Conservation (phyloP, 1,140 invertebrate species). For the Ceratoteleas bidentatus region DNA sequence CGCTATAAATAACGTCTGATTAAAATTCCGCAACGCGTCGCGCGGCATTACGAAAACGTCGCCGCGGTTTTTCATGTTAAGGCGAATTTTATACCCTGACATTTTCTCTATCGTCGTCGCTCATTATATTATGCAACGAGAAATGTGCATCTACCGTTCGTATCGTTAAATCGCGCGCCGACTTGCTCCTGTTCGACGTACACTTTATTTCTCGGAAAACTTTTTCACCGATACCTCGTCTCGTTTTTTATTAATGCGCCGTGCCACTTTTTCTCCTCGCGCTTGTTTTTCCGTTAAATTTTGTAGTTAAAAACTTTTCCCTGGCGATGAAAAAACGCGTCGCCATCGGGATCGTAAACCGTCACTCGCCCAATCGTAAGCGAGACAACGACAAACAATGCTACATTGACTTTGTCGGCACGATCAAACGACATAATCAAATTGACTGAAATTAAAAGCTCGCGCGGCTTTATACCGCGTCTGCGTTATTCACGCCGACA, state of each 20-base stretch:
- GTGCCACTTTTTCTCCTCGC: too few species aligned
- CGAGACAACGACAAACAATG: too few species aligned
- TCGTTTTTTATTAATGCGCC: background rate
- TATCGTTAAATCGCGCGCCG: background rate
- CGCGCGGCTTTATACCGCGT: too few species aligned
- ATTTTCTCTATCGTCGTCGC: background rate
- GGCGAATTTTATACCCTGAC: constrained; percentile 1
- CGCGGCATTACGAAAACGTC: background rate
- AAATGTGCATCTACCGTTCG: constrained; percentile 5
- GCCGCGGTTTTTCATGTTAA: constrained; percentile 1
- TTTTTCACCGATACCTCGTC: background rate
- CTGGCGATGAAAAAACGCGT: too few species aligned
- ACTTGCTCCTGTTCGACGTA: too few species aligned
- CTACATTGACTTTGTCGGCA: too few species aligned
- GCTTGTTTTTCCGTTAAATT: too few species aligned
- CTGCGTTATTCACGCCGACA: background rate
- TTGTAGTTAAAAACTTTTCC: too few species aligned
- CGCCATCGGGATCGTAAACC: too few species aligned
- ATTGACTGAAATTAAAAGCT: background rate
- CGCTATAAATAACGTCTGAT: too few species aligned
- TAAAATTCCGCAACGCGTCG: background rate
- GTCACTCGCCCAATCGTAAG: too few species aligned
- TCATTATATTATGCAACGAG: constrained; percentile 7
- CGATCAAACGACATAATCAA: background rate
- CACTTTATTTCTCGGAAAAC: background rate